These are phyloP conservation scores for Habroteleia sp. DNA, from an alignment of 2,888 invertebrate species.

Conservation along the genomic window DNA sequence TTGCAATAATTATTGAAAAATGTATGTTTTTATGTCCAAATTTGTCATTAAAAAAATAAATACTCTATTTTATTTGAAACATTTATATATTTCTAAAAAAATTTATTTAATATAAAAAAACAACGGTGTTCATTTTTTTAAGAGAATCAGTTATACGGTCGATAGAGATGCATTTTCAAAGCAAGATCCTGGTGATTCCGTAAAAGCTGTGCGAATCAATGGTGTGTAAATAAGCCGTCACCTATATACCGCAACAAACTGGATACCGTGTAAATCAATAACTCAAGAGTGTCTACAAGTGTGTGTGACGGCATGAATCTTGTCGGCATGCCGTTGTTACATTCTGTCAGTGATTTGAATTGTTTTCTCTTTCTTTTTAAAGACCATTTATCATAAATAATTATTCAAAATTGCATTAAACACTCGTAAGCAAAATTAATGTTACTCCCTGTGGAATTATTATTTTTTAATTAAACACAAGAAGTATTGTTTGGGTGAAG, in stretches of 20 bases:
- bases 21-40: too few relatives aligned
- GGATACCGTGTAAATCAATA: constrained; percentile 56
- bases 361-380: neutral
- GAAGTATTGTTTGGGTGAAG: neutral
- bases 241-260: constrained; percentile 53
- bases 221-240: constrained; percentile 58
- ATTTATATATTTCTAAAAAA: too few relatives aligned
- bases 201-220: constrained; percentile 53
- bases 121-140: neutral
- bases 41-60: too few relatives aligned
- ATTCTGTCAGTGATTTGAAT: neutral
- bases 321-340: neutral
- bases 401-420: constrained; percentile 6
- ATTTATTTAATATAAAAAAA: too few relatives aligned
- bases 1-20: too few relatives aligned
- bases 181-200: constrained; percentile 45
- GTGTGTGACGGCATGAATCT: constrained; percentile 23
- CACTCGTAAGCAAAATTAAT: constrained; percentile 2
- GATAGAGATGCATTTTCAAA: constrained; percentile 9
- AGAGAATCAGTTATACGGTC: neutral
- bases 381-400: neutral
- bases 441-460: neutral
- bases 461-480: constrained; percentile 11
- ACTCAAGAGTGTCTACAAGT: constrained; percentile 27
- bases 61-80: too few relatives aligned